These are phyloP conservation scores for Leptobrachium leishanense DNA, from an alignment of 2,113 vertebrate genomes.

Conservation along the genomic window DNA sequence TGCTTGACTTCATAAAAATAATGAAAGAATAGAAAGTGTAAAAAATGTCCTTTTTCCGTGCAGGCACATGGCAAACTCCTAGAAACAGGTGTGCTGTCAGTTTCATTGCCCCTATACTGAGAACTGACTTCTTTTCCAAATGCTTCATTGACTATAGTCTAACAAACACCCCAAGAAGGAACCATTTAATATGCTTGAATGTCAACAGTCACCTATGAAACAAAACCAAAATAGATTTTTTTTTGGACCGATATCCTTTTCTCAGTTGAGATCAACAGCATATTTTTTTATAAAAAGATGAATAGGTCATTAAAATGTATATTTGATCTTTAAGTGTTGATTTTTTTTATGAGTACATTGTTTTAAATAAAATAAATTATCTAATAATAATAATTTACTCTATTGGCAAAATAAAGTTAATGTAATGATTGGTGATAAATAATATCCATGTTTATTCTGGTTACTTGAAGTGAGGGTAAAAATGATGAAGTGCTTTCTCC, in stretches of 20 bases:
- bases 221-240: neutral
- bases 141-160: neutral
- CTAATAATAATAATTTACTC: neutral
- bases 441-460: neutral
- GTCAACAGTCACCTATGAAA: conserved; percentile 4
- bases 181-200: neutral
- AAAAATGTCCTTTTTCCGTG: neutral
- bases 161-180: neutral
- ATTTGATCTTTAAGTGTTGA: neutral
- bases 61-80: neutral
- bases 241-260: neutral
- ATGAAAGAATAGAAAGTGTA: conserved; percentile 9
- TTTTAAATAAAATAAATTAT: neutral
- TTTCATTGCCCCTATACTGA: neutral
- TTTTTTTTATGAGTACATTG: neutral
- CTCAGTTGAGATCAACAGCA: neutral
- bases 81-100: conserved; percentile 15
- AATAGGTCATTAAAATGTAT: neutral
- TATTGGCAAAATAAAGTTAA: neutral
- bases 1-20: neutral
- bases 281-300: neutral
- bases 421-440: neutral
- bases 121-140: conserved; percentile 5
- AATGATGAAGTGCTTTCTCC: no score
- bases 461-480: neutral